A percentile compares a stretch with the other conserved stretches of the same genome.
These are phyloP conservation scores for Ailuropoda melanoleuca DNA, from an alignment of 2,113 vertebrate genomes.

Conservation along the genomic window DNA sequence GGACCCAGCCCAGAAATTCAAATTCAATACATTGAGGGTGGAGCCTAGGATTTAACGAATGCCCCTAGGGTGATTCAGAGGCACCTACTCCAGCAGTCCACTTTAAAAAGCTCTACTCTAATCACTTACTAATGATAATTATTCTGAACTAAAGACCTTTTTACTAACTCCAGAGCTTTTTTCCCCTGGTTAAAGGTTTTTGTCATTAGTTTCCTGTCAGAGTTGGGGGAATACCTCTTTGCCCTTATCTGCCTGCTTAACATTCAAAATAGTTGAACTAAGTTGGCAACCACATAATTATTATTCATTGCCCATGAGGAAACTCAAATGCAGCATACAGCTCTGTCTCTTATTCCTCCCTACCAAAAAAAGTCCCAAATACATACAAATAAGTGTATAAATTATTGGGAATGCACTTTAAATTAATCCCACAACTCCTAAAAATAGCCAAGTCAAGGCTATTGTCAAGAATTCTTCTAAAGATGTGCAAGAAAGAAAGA, in stretches of 20 bases:
- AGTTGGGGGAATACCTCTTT: neutral
- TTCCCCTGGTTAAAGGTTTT: slow-evolving; percentile 6
- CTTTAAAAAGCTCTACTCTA: neutral
- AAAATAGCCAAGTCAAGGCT: neutral
- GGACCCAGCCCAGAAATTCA: neutral
- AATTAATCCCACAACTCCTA: neutral
- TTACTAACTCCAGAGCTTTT: neutral
- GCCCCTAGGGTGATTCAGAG: neutral
- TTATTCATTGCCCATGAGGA: neutral
- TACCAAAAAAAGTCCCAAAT: neutral
- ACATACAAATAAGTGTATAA: neutral
- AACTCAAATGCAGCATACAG: neutral
- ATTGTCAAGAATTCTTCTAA: neutral
- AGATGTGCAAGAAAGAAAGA: neutral
- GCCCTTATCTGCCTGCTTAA: neutral
- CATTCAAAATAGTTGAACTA: slow-evolving; percentile 15
- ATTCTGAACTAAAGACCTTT: slow-evolving; percentile 36
- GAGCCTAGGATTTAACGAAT: neutral
- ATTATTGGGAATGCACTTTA: neutral
- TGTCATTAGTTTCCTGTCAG: slow-evolving; percentile 28
- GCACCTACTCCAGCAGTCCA: neutral
- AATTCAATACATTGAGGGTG: neutral
- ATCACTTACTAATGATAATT: slow-evolving; percentile 15
- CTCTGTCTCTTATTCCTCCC: neutral
- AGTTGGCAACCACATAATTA: slow-evolving; percentile 6